Conservation (phyloP, 2,113 vertebrate genomes). For the Gobio gobio region DNA sequence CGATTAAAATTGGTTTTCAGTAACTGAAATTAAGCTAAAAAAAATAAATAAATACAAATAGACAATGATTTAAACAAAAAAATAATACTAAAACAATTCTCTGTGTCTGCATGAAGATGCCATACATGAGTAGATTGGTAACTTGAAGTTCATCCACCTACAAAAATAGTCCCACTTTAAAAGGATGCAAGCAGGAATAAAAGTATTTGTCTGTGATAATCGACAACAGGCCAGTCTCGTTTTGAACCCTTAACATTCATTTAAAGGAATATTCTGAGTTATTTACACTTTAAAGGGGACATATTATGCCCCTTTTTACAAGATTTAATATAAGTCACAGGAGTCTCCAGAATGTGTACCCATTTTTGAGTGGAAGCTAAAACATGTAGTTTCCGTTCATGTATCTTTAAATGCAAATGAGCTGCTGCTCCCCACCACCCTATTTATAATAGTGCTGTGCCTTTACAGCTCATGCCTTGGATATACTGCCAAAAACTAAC, state of each 20-base stretch:
- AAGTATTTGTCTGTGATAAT: not conserved
- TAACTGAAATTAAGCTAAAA: not conserved
- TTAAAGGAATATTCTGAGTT: not conserved
- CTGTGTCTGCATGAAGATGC: not conserved
- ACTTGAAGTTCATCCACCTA: not conserved
- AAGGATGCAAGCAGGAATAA: not conserved
- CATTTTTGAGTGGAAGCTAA: too few species aligned
- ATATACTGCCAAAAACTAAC: too few species aligned
- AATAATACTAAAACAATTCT: not conserved
- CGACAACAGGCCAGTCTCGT: not conserved
- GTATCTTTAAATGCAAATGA: too few species aligned
- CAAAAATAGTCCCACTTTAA: not conserved
- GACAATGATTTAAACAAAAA: not conserved
- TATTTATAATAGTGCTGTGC: too few species aligned
- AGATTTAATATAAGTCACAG: too few species aligned
- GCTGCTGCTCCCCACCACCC: too few species aligned
- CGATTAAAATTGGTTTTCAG: not conserved
- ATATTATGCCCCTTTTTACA: too few species aligned
- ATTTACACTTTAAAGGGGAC: not conserved
- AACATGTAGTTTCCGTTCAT: too few species aligned
- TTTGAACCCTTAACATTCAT: slow-evolving; percentile 3
- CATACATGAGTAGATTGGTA: not conserved
- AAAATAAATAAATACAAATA: not conserved
- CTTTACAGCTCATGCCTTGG: too few species aligned
- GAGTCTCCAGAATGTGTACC: too few species aligned